phyloP scores from a whole-genome alignment of 2,797 vertebrate species.

The Hemibagrus guttatus region DNA sequence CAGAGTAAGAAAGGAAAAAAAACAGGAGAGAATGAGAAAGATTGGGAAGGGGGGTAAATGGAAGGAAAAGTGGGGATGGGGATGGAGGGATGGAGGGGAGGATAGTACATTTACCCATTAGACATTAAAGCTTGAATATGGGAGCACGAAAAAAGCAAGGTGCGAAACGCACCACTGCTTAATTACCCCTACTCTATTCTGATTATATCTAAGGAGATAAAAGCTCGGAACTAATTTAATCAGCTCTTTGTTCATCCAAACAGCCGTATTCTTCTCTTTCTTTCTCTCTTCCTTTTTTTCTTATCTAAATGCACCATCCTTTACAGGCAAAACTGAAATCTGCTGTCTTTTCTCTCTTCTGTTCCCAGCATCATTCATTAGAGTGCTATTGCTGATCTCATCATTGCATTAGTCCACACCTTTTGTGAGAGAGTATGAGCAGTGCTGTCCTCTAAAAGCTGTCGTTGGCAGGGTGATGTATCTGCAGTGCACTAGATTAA shows the following conservation, averaged over 20 bases:
- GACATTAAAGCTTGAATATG: constrained; percentile 47
- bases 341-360: constrained; percentile 46
- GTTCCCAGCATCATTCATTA: constrained; percentile 47
- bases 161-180: constrained; percentile 55
- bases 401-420: constrained; percentile 53
- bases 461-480: constrained; percentile 38
- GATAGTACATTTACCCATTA: constrained; percentile 44
- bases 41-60: not conserved
- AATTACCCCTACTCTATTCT: constrained; percentile 55
- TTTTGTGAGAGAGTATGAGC: constrained; percentile 46
- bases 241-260: constrained; percentile 54
- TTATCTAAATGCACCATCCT: constrained; percentile 49
- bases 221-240: constrained; percentile 60
- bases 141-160: constrained; percentile 39
- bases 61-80: constrained; percentile 25
- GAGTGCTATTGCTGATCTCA: constrained; percentile 46
- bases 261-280: constrained; percentile 47
- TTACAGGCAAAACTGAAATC: constrained; percentile 53
- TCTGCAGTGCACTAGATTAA: constrained; percentile 45
- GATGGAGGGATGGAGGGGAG: not conserved
- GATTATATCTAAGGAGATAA: constrained; percentile 60
- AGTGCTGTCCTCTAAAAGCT: constrained; percentile 50
- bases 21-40: constrained; percentile 9
- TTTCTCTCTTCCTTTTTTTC: constrained; percentile 37
- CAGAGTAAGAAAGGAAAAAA: constrained; percentile 35